Evolutionary conservation across 1,140 invertebrate genomes (phyloP), one percentile per base, ranked within the genome.

Genomic region (Campoletis sonorensis): DNA sequence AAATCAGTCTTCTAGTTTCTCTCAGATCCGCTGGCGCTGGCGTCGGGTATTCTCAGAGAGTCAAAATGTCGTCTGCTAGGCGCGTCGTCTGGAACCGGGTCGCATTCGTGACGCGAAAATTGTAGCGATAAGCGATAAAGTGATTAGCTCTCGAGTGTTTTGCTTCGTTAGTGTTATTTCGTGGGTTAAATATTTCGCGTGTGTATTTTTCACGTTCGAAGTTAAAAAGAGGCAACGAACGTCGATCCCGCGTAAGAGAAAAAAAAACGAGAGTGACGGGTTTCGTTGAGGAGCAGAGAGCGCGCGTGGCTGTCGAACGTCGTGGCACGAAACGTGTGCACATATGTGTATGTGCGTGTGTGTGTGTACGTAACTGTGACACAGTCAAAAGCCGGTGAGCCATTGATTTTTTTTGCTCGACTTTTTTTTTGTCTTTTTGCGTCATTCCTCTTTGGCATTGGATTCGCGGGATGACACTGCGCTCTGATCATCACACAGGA

Each of bases 61-160:
- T 82, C 87, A 90, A 90, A 87, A 90, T 90, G 89, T 89, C 89
- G 89, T 86, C 87, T 88, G 87, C 87, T 88, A 88, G 86, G 83
- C 87, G 88, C 88, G 88, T 90, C 88, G 89, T 89, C 84, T 84
- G 70, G 80, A 87, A 89, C 86, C 88, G 88, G 87, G 85, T 85
- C 83, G 87, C 81, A 81, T 84, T 68, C 23, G 78, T 51, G 79
- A 72, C 23, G 73, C 49, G 82, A 87, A 86, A 86, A 84, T 88
- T 73, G 85, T 75, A 81, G 84, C 85, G 85, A 87, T 87, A 88
- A 88, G 80, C 51, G 82, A 86, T 86, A 86, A 86, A 80, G 51
- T 79, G 45, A 40, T 70, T 78, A 21, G 49, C 68, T 64, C 61
- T 23, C 45, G 64, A 23, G 70, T 58, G 26, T 40, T 16, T 45